Conservation (phyloP, 2,113 vertebrate species). For the Trematocara nigrifrons region DNA sequence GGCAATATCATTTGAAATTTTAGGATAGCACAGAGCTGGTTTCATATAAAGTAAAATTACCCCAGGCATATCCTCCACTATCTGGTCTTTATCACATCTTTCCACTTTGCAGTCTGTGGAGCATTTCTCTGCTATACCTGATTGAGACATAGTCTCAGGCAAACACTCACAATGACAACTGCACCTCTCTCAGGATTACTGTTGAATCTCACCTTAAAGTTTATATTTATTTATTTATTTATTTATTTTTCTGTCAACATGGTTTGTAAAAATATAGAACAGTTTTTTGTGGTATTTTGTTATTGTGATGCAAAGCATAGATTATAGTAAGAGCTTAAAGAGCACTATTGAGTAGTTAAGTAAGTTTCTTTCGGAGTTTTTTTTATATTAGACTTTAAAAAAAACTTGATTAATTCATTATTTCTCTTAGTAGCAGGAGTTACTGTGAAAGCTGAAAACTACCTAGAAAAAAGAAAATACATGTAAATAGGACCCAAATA, state of each 20-base stretch:
- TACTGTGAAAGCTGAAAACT: neutral
- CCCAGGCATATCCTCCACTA: neutral
- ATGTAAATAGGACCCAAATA: neutral
- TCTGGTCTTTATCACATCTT: conserved; percentile 40
- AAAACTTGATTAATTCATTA: neutral
- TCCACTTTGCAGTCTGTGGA: conserved; percentile 32
- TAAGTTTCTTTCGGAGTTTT: neutral
- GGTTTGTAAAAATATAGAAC: conserved; percentile 4
- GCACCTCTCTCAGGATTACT: conserved; percentile 29
- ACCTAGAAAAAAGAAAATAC: neutral
- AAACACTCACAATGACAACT: conserved; percentile 36
- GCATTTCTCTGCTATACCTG: conserved; percentile 23
- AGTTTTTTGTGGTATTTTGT: neutral
- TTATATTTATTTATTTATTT: neutral
- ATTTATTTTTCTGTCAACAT: neutral
- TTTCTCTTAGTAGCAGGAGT: neutral
- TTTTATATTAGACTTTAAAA: neutral
- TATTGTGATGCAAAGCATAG: neutral
- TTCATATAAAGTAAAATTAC: conserved; percentile 38
- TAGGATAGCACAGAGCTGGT: conserved; percentile 12
- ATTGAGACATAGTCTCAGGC: conserved; percentile 46
- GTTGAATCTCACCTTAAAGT: conserved; percentile 33
- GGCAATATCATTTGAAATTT: conserved; percentile 25
- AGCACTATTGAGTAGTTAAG: neutral
- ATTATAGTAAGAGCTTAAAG: neutral